phyloP scores from a whole-genome alignment of 2,113 vertebrate species.

The Colossoma macropomum region DNA sequence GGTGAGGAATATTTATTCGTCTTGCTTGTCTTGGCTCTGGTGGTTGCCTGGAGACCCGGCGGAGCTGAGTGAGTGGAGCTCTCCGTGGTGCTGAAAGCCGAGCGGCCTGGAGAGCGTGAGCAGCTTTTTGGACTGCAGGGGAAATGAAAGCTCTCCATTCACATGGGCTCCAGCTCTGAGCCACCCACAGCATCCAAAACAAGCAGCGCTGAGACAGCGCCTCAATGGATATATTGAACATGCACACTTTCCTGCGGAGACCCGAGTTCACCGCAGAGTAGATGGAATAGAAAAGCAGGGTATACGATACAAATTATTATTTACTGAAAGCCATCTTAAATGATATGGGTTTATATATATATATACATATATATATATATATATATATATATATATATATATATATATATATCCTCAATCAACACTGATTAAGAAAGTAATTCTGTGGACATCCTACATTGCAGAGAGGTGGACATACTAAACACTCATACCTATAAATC shows the following conservation, averaged over 20 bases:
- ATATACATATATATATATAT: too few relatives aligned
- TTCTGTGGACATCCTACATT: too few relatives aligned
- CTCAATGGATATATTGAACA: slow-evolving; percentile 6
- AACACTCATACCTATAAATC: too few relatives aligned
- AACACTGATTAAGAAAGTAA: too few relatives aligned
- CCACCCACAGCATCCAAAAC: slow-evolving; percentile 28
- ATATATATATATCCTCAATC: too few relatives aligned
- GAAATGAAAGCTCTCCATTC: slow-evolving; percentile 57
- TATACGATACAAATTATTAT: too few relatives aligned
- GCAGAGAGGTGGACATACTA: too few relatives aligned
- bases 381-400: too few relatives aligned
- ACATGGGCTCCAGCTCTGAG: slow-evolving; percentile 22
- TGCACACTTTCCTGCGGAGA: background rate
- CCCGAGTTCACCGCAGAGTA: background rate
- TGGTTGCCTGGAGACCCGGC: slow-evolving; percentile 53
- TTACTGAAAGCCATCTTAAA: too few relatives aligned
- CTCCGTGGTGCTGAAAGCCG: slow-evolving; percentile 60
- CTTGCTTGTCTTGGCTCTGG: slow-evolving; percentile 24
- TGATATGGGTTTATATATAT: too few relatives aligned
- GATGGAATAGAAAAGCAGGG: background rate
- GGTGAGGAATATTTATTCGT: slow-evolving; percentile 40
- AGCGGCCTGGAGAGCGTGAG: slow-evolving; percentile 30
- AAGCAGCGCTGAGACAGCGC: background rate
- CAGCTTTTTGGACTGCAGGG: slow-evolving; percentile 32
- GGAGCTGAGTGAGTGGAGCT: slow-evolving; percentile 48